Conservation (phyloP, 2,797 vertebrate genomes). For the Coranthus polyacanthus region DNA sequence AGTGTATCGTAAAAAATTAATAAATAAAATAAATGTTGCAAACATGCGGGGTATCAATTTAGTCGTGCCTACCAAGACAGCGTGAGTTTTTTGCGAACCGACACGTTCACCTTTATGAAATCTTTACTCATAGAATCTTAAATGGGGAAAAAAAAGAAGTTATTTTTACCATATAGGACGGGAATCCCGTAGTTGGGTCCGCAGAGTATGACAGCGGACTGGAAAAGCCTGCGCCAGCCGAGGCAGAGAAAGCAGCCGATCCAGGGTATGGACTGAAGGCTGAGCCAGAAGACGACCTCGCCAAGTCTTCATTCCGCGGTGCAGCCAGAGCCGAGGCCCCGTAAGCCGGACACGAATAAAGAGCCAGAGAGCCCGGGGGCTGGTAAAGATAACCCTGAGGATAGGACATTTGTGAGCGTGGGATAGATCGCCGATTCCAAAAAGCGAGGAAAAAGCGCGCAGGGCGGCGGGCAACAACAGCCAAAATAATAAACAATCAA, state of each 20-base stretch:
- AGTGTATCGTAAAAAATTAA: background rate
- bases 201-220: constrained; percentile 94
- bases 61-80: background rate
- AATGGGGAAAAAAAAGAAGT: no score
- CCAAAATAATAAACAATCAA: constrained; percentile 76
- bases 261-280: constrained; percentile 98
- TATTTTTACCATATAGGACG: constrained; percentile 95
- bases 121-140: background rate
- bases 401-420: constrained; percentile 93
- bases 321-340: constrained; percentile 94
- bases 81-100: background rate
- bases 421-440: constrained; percentile 72
- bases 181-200: constrained; percentile 94
- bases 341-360: constrained; percentile 97
- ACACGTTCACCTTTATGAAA: background rate
- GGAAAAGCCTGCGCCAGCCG: constrained; percentile 92
- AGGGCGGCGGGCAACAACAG: constrained; percentile 56
- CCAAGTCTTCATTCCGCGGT: constrained; percentile 95
- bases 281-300: constrained; percentile 91
- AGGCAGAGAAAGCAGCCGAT: constrained; percentile 96
- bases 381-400: constrained; percentile 99
- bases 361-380: constrained; percentile 97
- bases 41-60: background rate
- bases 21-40: background rate
- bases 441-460: constrained; percentile 43